Base-by-base conservation (phyloP, 2,113 vertebrate species). In the Ahaetulla prasina region DNA sequence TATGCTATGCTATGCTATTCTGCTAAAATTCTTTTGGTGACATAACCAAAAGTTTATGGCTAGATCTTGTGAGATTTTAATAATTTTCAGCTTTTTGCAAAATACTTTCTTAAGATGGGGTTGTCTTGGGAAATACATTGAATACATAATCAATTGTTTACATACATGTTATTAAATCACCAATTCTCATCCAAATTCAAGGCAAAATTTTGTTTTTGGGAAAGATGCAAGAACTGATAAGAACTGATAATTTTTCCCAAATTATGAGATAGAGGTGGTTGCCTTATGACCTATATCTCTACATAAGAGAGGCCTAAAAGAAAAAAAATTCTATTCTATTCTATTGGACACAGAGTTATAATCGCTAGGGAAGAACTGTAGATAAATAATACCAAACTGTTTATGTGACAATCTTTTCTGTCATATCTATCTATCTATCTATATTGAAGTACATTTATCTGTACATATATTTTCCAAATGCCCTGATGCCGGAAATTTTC, bases 341-440 rank as follows among this genome's bases (percentile, higher is more conserved):
- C 25, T 47, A 47, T 49, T 68, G 45, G 6, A 43, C 3, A 74
- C 8, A 35, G 16, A 7, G 35, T 12, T 47, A 35, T 16, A 55
- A n/a, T 63, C 30, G 25, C 57, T 60, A 50, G 43, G n/a, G 18
- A 43, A 87, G 20, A 91, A 30, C 55, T 85, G 95, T 87, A 60
- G 92, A 93, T 92, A 90, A 68, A 85, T 63, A 90, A 93, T 43
- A 89, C 3, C 1, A 1, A 0, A 2, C 39, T 30, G 55, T 63
- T 93, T 94, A 91, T 60, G 94, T 90, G 88, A 86, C 35, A 89
- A 53, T 53, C 9, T 30, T 22, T 91, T 95, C 90, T 92, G 92
- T 89, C 54, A 91, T 93, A 95, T 80, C 16, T 80, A 74, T 74
- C 16, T 80, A 74, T 74, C 5, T 35, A 80, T 43, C 35, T 22